A percentile compares a stretch with the other conserved stretches of the same genome.
phyloP scores from a whole-genome alignment of 2,888 invertebrate genomes.

The Ornithoptera alexandrae region DNA sequence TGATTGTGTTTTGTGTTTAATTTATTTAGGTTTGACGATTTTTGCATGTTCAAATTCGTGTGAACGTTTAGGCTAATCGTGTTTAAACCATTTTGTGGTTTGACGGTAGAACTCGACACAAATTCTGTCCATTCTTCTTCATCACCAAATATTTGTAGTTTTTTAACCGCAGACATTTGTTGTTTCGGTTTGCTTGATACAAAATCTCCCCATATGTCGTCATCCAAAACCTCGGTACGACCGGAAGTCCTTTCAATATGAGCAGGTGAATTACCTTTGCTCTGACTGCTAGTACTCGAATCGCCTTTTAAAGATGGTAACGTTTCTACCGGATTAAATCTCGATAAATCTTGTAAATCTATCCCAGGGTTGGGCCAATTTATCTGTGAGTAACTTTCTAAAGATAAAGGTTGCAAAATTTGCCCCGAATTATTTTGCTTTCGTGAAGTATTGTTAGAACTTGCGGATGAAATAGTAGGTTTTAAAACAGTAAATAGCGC shows the following conservation, averaged over 20 bases:
- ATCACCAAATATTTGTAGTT: conserved; percentile 52
- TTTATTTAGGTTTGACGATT: conserved; percentile 50
- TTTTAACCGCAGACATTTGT: conserved; percentile 49
- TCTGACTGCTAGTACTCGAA: conserved; percentile 50
- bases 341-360: conserved; percentile 71
- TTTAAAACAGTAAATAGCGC: conserved; percentile 49
- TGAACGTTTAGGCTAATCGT: conserved; percentile 74
- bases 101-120: conserved; percentile 68
- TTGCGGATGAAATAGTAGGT: conserved; percentile 45
- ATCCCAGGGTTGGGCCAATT: conserved; percentile 83
- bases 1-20: conserved; percentile 53
- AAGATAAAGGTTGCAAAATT: conserved; percentile 71
- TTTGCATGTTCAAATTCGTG: conserved; percentile 65
- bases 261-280: conserved; percentile 61
- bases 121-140: conserved; percentile 78
- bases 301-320: conserved; percentile 69
- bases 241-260: conserved; percentile 48
- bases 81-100: conserved; percentile 68
- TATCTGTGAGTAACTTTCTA: conserved; percentile 78
- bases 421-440: conserved; percentile 59
- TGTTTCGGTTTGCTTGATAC: conserved; percentile 73
- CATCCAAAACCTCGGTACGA: conserved; percentile 58
- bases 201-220: conserved; percentile 83
- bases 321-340: conserved; percentile 74
- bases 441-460: conserved; percentile 39